Base-by-base conservation (phyloP, 2,797 vertebrate genomes). In the Numenius phaeopus region DNA sequence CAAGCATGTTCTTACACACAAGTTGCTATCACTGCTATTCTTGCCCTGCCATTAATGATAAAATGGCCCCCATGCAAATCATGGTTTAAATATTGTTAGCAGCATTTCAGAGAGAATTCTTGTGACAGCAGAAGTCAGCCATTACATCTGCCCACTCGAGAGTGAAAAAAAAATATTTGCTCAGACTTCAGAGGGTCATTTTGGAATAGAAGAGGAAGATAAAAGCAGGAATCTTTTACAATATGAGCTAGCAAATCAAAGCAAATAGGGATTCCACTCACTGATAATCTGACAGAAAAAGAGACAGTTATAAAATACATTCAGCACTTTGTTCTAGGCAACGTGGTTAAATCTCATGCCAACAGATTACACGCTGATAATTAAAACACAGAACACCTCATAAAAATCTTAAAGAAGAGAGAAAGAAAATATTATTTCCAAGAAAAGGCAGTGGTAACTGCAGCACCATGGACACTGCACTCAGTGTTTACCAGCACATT, bases 91-190 rank as follows among this genome's bases (percentile, higher is more conserved):
- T 72, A 72, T 14, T 76, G 73, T 50, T 93, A 94, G 66, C 82
- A 83, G 50, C 4, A 13, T 70, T 94, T 92, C 87, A 91, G 79
- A 93, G 76, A 75, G 69, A 94, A 92, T 82, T 81, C 62, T 82
- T 78, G 58, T 50, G 85, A 55, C 67, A 94, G 90, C 64, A 83
- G 70, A 89, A 94, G 72, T 69, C 81, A 75, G 24, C 55, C 37
- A 10, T 78, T 94, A 70, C 62, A 91, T 83, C 55, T 95, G 76
- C 77, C 46, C 58, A 54, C 92, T 80, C 44, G 4, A 94, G 86
- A 96, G 71, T 27, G n/a, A 90, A 95, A 93, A 95, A 66, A 55
- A 96, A 93, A 49, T 94, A 97, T 90, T 95, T 96, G 67, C 77
- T 92, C 55, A 92, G 95, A 81, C 67, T 95, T 94, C 91, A 89